A percentile compares a stretch with the other conserved stretches of the same genome.
These are phyloP conservation scores for Habrosyne pyritoides DNA, from an alignment of 2,888 invertebrate species.

Conservation along the genomic window DNA sequence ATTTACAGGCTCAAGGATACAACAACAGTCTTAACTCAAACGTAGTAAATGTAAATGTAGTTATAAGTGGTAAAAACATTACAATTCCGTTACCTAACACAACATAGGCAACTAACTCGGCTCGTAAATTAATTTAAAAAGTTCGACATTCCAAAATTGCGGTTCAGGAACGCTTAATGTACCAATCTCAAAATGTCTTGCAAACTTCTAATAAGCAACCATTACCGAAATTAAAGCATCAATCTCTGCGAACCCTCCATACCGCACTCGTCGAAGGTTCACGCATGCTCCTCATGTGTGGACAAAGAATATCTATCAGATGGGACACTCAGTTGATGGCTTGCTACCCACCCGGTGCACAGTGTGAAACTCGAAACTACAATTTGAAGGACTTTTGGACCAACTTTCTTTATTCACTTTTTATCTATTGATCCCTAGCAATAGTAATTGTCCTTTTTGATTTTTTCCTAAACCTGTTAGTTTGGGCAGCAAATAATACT, in stretches of 20 bases:
- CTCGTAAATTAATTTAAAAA: constrained; percentile 3
- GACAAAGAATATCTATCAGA: constrained; percentile 20
- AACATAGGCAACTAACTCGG: background rate
- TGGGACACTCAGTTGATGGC: background rate
- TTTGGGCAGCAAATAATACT: too few species aligned
- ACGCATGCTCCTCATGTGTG: constrained; percentile 22
- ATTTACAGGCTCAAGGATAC: too few species aligned
- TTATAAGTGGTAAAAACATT: too few species aligned
- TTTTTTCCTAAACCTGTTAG: too few species aligned
- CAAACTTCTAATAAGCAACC: constrained; percentile 53
- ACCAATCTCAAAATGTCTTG: constrained; percentile 26
- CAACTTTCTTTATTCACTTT: too few species aligned
- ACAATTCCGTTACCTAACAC: background rate
- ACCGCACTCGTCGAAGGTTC: constrained; percentile 25
- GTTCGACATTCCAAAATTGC: constrained; percentile 4
- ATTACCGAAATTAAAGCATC: constrained; percentile 65
- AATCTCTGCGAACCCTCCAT: constrained; percentile 45
- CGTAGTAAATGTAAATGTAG: too few species aligned
- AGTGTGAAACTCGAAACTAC: too few species aligned
- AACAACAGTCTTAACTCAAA: too few species aligned
- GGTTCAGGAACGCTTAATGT: constrained; percentile 15
- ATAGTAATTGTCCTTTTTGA: too few species aligned
- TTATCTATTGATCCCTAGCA: too few species aligned
- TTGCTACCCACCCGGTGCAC: too few species aligned
- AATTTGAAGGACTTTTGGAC: too few species aligned